A percentile compares a stretch with the other conserved stretches of the same genome.
These are phyloP conservation scores for Meriones psammophilus DNA, from an alignment of 2,797 vertebrate genomes.

Conservation along the genomic window DNA sequence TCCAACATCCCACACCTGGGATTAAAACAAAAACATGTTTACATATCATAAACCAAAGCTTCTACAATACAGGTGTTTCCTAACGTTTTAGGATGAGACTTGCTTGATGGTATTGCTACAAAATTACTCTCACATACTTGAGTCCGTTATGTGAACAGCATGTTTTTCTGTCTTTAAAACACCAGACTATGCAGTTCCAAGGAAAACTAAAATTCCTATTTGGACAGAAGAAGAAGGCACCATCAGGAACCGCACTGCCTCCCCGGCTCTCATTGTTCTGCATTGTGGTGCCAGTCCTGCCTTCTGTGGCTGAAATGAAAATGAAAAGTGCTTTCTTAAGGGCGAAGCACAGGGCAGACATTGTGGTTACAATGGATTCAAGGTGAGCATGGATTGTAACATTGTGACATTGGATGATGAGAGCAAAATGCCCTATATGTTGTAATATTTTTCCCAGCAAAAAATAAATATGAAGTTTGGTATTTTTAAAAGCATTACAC, in stretches of 20 bases:
- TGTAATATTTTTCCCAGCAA: not conserved
- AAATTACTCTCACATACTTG: too few species aligned
- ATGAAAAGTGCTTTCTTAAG: slow-evolving; percentile 93
- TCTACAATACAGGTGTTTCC: not conserved
- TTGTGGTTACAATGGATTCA: slow-evolving; percentile 84
- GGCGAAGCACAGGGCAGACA: slow-evolving; percentile 91
- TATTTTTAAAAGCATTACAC: not conserved
- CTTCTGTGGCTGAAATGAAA: slow-evolving; percentile 91
- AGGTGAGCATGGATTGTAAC: slow-evolving; percentile 88
- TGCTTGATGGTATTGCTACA: not conserved
- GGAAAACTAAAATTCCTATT: slow-evolving; percentile 96
- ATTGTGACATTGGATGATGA: not conserved
- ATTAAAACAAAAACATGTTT: too few species aligned
- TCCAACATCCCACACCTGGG: too few species aligned
- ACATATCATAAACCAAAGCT: too few species aligned
- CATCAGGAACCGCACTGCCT: slow-evolving; percentile 90
- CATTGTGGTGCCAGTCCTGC: slow-evolving; percentile 94
- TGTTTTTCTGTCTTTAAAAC: slow-evolving; percentile 59
- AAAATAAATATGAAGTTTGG: not conserved
- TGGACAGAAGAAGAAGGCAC: slow-evolving; percentile 95
- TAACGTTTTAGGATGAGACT: not conserved
- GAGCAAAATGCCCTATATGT: fast-evolving
- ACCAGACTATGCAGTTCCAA: slow-evolving; percentile 98
- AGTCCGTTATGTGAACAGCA: not conserved
- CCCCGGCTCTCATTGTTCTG: slow-evolving; percentile 97